Evolutionary conservation across 2,797 vertebrate species (phyloP).

Genomic region (Hemibagrus guttatus): DNA sequence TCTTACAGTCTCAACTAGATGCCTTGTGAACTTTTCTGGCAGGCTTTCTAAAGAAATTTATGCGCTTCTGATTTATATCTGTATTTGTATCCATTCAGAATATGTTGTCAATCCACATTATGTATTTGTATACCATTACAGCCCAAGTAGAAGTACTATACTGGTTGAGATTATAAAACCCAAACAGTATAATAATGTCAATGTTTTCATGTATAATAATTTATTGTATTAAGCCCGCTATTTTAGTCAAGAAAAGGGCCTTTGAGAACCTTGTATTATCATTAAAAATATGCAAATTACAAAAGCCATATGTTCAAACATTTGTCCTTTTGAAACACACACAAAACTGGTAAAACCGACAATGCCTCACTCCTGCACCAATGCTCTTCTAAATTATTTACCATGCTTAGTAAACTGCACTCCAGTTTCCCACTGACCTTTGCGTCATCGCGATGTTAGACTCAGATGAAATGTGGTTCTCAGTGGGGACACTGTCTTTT

Average conservation of each 20-base stretch:
- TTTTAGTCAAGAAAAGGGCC: not conserved
- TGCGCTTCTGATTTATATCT: not conserved
- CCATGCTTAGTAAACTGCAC: conserved; percentile 2
- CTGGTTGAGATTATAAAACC: not conserved
- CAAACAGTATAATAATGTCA: not conserved
- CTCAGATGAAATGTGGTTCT: conserved; percentile 40
- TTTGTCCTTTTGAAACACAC: not conserved
- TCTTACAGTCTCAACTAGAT: not conserved
- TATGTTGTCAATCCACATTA: not conserved
- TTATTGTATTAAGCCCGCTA: not conserved
- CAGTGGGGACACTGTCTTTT: conserved; percentile 46
- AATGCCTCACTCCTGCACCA: not conserved
- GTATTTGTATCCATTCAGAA: not conserved
- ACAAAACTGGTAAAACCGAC: not conserved
- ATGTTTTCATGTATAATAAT: not conserved
- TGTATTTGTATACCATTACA: not conserved
- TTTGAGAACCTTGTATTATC: not conserved
- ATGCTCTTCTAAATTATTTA: conserved; percentile 14
- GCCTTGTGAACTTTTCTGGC: not conserved
- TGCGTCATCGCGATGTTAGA: conserved; percentile 7
- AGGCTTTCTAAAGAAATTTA: not conserved
- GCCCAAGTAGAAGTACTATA: not conserved
- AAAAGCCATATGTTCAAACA: conserved; percentile 6
- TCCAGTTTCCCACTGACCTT: conserved; percentile 53
- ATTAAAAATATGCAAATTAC: conserved; percentile 6